Percentiles rank a stretch among this genome's conserved stretches.
phyloP scores from a whole-genome alignment of 2,888 invertebrate genomes.

The Sesia apiformis region DNA sequence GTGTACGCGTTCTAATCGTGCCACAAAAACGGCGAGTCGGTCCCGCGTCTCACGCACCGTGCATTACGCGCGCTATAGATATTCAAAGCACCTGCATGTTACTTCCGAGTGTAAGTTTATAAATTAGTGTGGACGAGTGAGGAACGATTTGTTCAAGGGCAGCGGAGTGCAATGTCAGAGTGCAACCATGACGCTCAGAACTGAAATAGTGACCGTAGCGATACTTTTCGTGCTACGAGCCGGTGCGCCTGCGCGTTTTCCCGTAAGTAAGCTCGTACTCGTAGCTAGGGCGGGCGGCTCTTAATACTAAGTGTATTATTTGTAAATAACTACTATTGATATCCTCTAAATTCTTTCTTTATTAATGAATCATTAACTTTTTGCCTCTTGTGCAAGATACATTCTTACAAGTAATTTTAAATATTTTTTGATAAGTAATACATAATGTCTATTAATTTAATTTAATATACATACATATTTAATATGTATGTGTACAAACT shows the following conservation, averaged over 20 bases:
- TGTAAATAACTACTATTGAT: too few species aligned
- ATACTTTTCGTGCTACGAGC: constrained; percentile 52
- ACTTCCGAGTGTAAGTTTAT: constrained; percentile 44
- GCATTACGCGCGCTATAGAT: constrained; percentile 46
- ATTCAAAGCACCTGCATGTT: constrained; percentile 70
- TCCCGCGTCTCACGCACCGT: constrained; percentile 28
- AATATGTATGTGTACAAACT: too few species aligned
- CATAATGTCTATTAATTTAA: too few species aligned
- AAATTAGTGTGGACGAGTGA: constrained; percentile 32
- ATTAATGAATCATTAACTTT: too few species aligned
- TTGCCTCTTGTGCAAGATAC: too few species aligned
- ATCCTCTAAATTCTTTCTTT: too few species aligned
- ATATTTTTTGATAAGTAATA: too few species aligned
- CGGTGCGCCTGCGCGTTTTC: constrained; percentile 65
- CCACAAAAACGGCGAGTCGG: constrained; percentile 26
- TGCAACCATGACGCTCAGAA: constrained; percentile 40
- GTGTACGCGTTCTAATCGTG: constrained; percentile 66
- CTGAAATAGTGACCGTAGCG: constrained; percentile 42
- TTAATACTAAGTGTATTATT: too few species aligned
- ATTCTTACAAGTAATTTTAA: too few species aligned
- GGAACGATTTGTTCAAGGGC: constrained; percentile 9
- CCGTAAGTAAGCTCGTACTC: constrained; percentile 53
- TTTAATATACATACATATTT: too few species aligned
- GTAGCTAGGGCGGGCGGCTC: constrained; percentile 27
- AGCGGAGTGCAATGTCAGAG: constrained; percentile 48